These are phyloP conservation scores for Gobionotothen gibberifrons DNA, from an alignment of 2,797 vertebrate genomes.

Conservation along the genomic window DNA sequence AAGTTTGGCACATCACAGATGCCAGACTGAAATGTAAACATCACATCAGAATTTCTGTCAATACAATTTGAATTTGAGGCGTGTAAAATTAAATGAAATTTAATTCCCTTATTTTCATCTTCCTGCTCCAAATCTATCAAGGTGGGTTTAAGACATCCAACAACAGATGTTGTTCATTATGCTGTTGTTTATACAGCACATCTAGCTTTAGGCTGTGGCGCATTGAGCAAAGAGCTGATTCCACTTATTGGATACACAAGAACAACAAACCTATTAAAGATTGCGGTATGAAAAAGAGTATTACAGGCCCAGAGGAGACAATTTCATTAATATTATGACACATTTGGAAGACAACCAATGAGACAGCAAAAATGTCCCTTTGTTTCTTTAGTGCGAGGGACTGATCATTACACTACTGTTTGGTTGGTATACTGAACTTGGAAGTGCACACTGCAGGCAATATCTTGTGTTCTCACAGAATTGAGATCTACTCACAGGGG, in stretches of 20 bases:
- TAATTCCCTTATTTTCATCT: conserved; percentile 24
- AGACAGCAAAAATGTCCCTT: conserved; percentile 41
- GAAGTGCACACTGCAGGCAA: conserved; percentile 56
- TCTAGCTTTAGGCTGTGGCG: conserved; percentile 63
- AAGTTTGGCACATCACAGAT: background rate
- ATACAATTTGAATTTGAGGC: background rate
- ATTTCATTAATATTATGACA: conserved; percentile 66
- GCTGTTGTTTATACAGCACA: conserved; percentile 62
- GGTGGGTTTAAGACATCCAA: conserved; percentile 35
- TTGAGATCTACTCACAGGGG: conserved; percentile 62
- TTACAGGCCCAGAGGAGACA: conserved; percentile 60
- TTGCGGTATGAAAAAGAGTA: conserved; percentile 53
- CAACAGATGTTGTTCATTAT: conserved; percentile 74
- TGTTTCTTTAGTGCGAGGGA: conserved; percentile 34
- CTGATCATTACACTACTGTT: conserved; percentile 53
- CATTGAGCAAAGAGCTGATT: conserved; percentile 59
- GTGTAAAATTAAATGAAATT: conserved; percentile 11
- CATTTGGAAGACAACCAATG: conserved; percentile 54
- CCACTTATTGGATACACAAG: conserved; percentile 64
- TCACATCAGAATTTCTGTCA: conserved; percentile 1
- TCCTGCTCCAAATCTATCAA: conserved; percentile 36
- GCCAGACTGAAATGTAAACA: conserved; percentile 6
- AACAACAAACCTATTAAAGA: conserved; percentile 73
- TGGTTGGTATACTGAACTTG: conserved; percentile 41
- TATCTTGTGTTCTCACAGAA: conserved; percentile 49